Evolutionary conservation across 2,113 vertebrate species (phyloP), one percentile per base, ranked within the genome.

Genomic region (Mormyrus iriodes): DNA sequence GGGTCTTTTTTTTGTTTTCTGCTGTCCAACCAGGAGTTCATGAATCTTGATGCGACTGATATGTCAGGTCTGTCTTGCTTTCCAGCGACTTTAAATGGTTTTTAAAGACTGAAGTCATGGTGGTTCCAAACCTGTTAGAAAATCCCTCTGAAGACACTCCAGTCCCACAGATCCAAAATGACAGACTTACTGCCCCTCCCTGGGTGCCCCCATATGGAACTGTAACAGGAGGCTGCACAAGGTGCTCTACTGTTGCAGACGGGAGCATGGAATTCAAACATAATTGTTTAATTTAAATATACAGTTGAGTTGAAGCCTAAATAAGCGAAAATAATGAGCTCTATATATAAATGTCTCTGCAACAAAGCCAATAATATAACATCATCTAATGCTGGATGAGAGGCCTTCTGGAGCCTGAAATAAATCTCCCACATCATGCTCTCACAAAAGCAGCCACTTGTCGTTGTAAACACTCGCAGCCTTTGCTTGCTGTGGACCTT

Each of bases 391-490:
- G 27, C 49, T 53, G 27, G 5, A 21, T 19, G 0, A 84, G 82
- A 84, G 27, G 27, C 31, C 85, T 51, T 51, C 21, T 52, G 4
- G 3, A 51, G 49, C 12, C 13, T 3, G 31, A 6, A 53, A 35
- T 53, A 35, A 19, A n/a, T 49, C 24, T 85, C 7, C n/a, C 46
- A 85, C 24, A 48, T 12, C 83, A 44, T 27, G 48, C 13, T 85
- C n/a, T 85, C 48, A 49, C 21, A 85, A 85, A 85, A 49, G n/a
- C 83, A 85, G 21, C 83, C 24, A 48, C 48, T 85, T 85, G 83
- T 85, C 46, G 10, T 27, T 85, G 83, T 51, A 85, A 85, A 27
- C 83, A 48, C 44, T 48, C 24, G 51, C 19, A 85, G 46, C 83
- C 10, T 48, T 51, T n/a, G 48, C 24, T 27, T 15, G 24, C 10